Conservation (phyloP, 2,113 vertebrate genomes). For the Zosterops pallidus region DNA sequence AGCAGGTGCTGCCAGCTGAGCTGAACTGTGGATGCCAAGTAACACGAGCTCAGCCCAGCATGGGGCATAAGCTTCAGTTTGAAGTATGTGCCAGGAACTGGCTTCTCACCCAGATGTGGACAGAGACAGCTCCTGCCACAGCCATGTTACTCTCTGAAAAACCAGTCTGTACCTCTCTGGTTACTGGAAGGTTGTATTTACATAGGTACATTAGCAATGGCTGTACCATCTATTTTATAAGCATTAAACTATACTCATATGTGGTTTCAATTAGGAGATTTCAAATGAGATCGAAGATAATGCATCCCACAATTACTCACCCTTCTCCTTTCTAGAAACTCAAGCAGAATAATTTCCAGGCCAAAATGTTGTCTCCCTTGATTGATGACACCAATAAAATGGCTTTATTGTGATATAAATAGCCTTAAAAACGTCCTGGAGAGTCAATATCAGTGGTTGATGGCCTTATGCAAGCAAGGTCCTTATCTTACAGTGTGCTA, state of each 20-base stretch:
- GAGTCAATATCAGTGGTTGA: conserved; percentile 77
- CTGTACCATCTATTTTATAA: conserved; percentile 66
- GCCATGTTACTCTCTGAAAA: not conserved
- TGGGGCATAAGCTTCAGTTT: not conserved
- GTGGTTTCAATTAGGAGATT: conserved; percentile 74
- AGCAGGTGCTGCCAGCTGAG: not conserved
- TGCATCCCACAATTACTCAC: conserved; percentile 72
- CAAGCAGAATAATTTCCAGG: conserved; percentile 70
- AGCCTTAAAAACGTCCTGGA: conserved; percentile 72
- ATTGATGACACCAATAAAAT: conserved; percentile 77
- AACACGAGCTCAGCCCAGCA: rapidly evolving
- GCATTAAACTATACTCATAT: conserved; percentile 62
- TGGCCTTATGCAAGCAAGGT: conserved; percentile 69
- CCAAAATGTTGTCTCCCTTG: conserved; percentile 65
- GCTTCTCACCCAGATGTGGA: not conserved
- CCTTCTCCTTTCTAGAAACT: conserved; percentile 57
- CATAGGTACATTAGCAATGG: conserved; percentile 31
- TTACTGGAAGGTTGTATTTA: conserved; percentile 31
- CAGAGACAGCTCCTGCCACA: not conserved
- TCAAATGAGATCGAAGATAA: conserved; percentile 76
- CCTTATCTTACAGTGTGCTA: conserved; percentile 62
- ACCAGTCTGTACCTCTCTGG: not conserved
- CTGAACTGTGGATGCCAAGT: rapidly evolving
- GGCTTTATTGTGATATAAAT: conserved; percentile 80
- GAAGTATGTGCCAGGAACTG: not conserved